phyloP scores from a whole-genome alignment of 2,797 vertebrate species.

The Melanotaenia pygmaea region DNA sequence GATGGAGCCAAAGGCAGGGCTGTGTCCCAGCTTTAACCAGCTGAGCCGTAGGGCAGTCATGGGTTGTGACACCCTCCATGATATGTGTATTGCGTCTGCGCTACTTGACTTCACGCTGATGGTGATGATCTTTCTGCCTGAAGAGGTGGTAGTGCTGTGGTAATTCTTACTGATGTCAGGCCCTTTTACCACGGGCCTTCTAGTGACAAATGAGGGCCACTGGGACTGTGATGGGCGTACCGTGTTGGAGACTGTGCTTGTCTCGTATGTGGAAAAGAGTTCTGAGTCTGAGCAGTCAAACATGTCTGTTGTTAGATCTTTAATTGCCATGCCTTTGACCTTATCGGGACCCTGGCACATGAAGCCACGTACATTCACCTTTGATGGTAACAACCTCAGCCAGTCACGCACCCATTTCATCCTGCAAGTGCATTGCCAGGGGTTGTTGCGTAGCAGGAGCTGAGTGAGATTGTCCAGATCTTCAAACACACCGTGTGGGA shows the following conservation, averaged over 20 bases:
- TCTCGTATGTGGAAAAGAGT: constrained; percentile 84
- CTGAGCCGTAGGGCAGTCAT: constrained; percentile 97
- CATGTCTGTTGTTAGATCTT: constrained; percentile 92
- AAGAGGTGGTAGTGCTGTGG: constrained; percentile 89
- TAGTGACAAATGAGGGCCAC: constrained; percentile 93
- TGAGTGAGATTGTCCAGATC: constrained; percentile 99
- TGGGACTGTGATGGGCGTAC: constrained; percentile 89
- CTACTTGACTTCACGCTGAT: constrained; percentile 96
- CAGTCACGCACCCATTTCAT: constrained; percentile 99
- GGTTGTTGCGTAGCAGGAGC: constrained; percentile 96
- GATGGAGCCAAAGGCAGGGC: constrained; percentile 97
- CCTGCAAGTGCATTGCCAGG: constrained; percentile 97
- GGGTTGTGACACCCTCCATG: constrained; percentile 96
- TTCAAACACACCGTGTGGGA: constrained; percentile 97
- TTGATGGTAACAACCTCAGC: constrained; percentile 91
- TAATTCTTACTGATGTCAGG: constrained; percentile 89
- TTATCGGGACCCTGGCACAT: constrained; percentile 99
- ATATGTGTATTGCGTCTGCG: constrained; percentile 95
- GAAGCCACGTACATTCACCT: constrained; percentile 97
- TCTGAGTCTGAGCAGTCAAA: constrained; percentile 92
- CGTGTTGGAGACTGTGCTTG: constrained; percentile 90
- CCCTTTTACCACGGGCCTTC: constrained; percentile 89
- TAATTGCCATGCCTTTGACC: constrained; percentile 98
- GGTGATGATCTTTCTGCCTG: constrained; percentile 91
- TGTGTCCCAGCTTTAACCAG: constrained; percentile 98